phyloP scores from a whole-genome alignment of 23 tunicate genomes.

The Diplosoma virens region DNA sequence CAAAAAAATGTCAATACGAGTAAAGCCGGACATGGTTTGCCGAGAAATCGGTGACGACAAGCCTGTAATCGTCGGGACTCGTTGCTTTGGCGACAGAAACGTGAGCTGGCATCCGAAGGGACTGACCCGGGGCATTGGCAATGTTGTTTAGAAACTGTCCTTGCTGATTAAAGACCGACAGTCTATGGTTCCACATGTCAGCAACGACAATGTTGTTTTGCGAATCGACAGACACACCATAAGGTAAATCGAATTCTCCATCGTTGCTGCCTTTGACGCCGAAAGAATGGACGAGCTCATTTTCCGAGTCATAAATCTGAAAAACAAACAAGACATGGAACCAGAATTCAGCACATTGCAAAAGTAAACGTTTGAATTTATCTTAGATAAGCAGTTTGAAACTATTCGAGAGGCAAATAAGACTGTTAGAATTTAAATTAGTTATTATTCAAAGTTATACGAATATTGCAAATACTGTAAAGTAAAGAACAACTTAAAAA shows the following conservation, averaged over 20 bases:
- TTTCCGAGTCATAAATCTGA: slow-evolving; percentile 73
- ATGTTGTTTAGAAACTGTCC: slow-evolving; percentile 57
- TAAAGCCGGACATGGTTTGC: slow-evolving; percentile 10
- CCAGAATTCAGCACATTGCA: not conserved
- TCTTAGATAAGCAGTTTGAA: too few relatives aligned
- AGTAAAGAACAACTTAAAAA: too few relatives aligned
- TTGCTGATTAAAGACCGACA: slow-evolving; percentile 57
- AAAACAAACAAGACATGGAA: not conserved
- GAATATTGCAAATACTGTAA: too few relatives aligned
- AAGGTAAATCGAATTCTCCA: slow-evolving; percentile 76
- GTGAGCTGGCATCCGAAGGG: slow-evolving; percentile 46
- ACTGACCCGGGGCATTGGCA: slow-evolving; percentile 1
- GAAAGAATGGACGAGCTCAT: slow-evolving; percentile 54
- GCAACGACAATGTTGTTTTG: slow-evolving; percentile 78
- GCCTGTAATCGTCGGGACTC: slow-evolving; percentile 45
- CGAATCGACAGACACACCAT: slow-evolving; percentile 67
- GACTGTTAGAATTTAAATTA: too few relatives aligned
- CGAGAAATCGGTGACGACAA: slow-evolving; percentile 59
- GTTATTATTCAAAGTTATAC: too few relatives aligned
- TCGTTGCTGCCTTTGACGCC: slow-evolving; percentile 58
- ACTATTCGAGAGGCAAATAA: too few relatives aligned
- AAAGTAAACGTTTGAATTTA: too few relatives aligned
- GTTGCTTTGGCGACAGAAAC: slow-evolving; percentile 37
- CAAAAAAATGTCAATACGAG: not conserved
- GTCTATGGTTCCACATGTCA: slow-evolving; percentile 90